These are phyloP conservation scores for Eupithecia vulgata DNA, from an alignment of 2,888 invertebrate species.

Conservation along the genomic window DNA sequence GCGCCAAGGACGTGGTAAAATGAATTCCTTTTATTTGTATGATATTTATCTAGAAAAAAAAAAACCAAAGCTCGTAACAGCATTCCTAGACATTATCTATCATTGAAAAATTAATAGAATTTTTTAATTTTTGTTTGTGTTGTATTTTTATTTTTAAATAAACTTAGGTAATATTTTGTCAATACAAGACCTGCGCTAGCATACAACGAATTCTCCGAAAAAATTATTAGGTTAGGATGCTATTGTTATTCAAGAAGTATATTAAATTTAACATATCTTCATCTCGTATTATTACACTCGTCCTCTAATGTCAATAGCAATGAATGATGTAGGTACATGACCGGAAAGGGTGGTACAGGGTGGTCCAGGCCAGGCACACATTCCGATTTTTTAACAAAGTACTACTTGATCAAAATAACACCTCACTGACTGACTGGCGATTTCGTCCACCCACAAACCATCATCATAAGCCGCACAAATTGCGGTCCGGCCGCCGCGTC, in stretches of 20 bases:
- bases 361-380: neutral
- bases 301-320: neutral
- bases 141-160: too few species aligned
- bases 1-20: too few species aligned
- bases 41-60: too few species aligned
- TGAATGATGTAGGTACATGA: slow-evolving; percentile 4
- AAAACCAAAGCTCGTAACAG: neutral
- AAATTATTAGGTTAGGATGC: neutral
- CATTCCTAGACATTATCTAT: too few species aligned
- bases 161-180: neutral
- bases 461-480: too few species aligned
- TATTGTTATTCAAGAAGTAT: neutral
- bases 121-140: too few species aligned
- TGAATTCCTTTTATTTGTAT: too few species aligned
- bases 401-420: too few species aligned
- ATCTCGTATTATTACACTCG: neutral
- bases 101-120: neutral
- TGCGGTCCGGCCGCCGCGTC: too few species aligned
- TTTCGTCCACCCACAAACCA: too few species aligned
- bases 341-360: neutral
- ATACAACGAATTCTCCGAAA: neutral
- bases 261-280: neutral
- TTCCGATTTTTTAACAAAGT: too few species aligned
- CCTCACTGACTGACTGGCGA: too few species aligned
- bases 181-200: neutral